Base-by-base conservation (phyloP, 1,140 invertebrate species). In the Elymnias hypermnestra region DNA sequence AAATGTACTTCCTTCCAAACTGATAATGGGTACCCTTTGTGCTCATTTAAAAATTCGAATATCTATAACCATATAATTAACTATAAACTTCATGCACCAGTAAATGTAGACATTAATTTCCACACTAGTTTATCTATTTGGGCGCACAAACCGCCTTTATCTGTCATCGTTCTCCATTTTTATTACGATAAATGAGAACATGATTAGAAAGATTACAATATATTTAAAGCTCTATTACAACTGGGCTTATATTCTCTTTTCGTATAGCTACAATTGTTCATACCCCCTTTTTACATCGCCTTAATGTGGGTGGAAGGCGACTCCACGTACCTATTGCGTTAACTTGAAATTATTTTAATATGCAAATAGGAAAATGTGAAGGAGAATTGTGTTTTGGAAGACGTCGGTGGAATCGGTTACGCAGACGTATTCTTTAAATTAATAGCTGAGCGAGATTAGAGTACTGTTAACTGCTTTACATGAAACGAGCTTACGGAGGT, bases 91-190 rank as follows among this genome's bases (percentile, higher is more conserved):
- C 78, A 85, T 85, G 82, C 82, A 83, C 76, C 76, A 82, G 82
- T 85, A 78, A 85, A 85, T 82, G 73, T 76, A 83, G 82, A 83
- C 82, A 85, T 85, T 85, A 82, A 83, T 85, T 83, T 85, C 76
- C 73, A 85, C 82, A 79, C 82, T 79, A 85, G 63, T 82, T 83
- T 85, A 83, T 83, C 82, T 83, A 82, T 83, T 85, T 85, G 81
- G 81, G 81, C 65, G 68, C 75, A 73, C 78, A 79, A 64, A 69
- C 74, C 75, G 76, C 74, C 73, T 85, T 85, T 85, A 85, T 85
- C 78, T 85, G 75, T 85, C 78, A 85, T 85, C 78, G 63, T 85
- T 81, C 62, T 64, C 46, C 36, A 67, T 55, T 49, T 66, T 54
- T 48, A 50, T 26, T 50, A 47, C 59, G 55, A 59, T 60, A 64